These are phyloP conservation scores for Pelagia noctiluca DNA, from an alignment of 30 jellyfish, hydroid and myxozoan genomes.

Conservation along the genomic window DNA sequence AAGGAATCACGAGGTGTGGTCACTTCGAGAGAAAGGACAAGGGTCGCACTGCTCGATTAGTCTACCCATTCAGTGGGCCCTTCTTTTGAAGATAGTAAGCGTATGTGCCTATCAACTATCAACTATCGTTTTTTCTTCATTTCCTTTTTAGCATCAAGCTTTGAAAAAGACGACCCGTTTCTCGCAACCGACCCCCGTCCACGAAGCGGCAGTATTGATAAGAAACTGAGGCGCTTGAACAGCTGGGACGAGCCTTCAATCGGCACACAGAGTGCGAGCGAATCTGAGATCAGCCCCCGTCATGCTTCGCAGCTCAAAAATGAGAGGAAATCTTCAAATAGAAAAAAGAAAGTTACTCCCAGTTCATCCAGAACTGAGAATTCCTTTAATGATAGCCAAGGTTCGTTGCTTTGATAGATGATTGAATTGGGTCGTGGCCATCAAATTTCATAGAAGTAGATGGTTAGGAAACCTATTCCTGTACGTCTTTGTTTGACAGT, in stretches of 20 bases:
- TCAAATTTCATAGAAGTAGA: no score
- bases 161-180: constrained; percentile 78
- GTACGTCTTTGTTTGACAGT: no score
- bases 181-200: constrained; percentile 80
- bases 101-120: no score
- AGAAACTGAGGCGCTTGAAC: constrained; percentile 58
- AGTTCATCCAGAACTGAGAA: not conserved
- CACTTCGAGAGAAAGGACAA: no score
- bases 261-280: constrained; percentile 75
- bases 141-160: constrained; percentile 35
- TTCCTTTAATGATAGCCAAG: constrained; percentile 8
- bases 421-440: no score
- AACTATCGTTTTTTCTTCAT: not conserved
- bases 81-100: no score
- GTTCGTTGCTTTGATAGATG: no score
- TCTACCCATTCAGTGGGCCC: no score
- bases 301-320: constrained; percentile 37
- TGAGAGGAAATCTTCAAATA: constrained; percentile 50
- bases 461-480: no score
- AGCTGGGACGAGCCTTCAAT: constrained; percentile 82
- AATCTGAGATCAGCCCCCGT: constrained; percentile 78
- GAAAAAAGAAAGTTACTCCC: constrained; percentile 56
- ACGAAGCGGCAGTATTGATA: constrained; percentile 57
- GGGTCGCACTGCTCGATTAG: no score
- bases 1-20: no score